phyloP scores from a whole-genome alignment of 2,113 vertebrate species.

The Dromaius novaehollandiae region DNA sequence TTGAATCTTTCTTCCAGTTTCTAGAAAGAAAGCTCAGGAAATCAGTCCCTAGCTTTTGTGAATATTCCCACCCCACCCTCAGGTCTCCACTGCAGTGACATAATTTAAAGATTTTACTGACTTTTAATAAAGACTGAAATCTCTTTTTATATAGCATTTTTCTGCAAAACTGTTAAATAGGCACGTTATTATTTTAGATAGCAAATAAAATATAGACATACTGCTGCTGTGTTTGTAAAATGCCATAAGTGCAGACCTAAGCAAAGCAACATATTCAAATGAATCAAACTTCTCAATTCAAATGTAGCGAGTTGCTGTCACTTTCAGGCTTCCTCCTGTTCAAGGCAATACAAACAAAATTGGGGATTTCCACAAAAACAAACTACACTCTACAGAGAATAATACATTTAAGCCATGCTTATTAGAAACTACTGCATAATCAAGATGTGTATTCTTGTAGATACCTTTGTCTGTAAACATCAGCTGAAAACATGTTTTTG shows the following conservation, averaged over 20 bases:
- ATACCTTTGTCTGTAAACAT: not conserved
- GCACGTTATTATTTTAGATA: not conserved
- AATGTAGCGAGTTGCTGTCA: not conserved
- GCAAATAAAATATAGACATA: not conserved
- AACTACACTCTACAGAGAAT: not conserved
- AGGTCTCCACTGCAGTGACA: not conserved
- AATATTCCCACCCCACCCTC: not conserved
- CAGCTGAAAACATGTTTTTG: not conserved
- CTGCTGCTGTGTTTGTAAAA: not conserved
- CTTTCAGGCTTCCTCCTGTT: constrained; percentile 45
- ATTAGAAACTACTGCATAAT: not conserved
- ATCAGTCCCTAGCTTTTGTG: not conserved
- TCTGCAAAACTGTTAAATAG: not conserved
- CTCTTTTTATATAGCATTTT: not conserved
- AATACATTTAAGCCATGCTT: not conserved
- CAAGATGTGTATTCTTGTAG: not conserved
- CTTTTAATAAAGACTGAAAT: not conserved
- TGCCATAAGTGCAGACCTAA: not conserved
- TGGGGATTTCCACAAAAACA: constrained; percentile 43
- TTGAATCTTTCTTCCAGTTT: not conserved
- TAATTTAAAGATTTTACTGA: not conserved
- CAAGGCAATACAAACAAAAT: not conserved
- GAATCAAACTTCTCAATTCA: constrained; percentile 51
- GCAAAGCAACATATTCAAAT: not conserved
- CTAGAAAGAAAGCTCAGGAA: not conserved